These are phyloP conservation scores for Eulithis testata DNA, from an alignment of 2,888 invertebrate species.

Conservation along the genomic window DNA sequence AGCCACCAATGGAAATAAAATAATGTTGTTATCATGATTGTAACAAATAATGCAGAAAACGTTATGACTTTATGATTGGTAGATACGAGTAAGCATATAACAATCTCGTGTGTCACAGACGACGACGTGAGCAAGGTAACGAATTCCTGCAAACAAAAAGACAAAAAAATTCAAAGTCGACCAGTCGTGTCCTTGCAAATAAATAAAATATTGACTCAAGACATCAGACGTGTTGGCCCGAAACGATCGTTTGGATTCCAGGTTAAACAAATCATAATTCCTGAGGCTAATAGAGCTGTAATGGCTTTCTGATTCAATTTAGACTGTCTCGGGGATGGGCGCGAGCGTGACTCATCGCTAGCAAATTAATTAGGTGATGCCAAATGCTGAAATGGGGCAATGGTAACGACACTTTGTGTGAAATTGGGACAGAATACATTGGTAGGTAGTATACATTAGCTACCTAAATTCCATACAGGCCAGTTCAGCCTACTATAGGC, in stretches of 20 bases:
- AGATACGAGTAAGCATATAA: too few relatives aligned
- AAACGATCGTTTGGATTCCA: slow-evolving; percentile 24
- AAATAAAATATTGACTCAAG: slow-evolving; percentile 16
- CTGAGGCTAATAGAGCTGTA: slow-evolving; percentile 44
- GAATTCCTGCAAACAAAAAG: background rate
- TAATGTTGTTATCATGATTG: too few relatives aligned
- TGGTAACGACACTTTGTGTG: slow-evolving; percentile 14
- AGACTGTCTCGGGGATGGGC: slow-evolving; percentile 50
- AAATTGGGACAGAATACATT: slow-evolving; percentile 11
- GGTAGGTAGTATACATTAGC: background rate
- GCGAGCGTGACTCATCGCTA: slow-evolving; percentile 58
- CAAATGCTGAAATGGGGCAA: slow-evolving; percentile 52
- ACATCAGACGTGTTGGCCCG: slow-evolving; percentile 5
- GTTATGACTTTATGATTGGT: too few relatives aligned
- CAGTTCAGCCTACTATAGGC: too few relatives aligned
- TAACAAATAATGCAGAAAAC: too few relatives aligned
- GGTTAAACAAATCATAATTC: slow-evolving; percentile 36
- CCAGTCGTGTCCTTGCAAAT: slow-evolving; percentile 13
- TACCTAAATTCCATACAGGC: too few relatives aligned
- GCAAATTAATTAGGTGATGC: slow-evolving; percentile 59
- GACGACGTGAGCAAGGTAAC: too few relatives aligned
- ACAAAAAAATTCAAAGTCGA: slow-evolving; percentile 4
- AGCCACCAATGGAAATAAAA: background rate
- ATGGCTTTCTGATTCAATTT: slow-evolving; percentile 55
- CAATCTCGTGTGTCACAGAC: too few relatives aligned